Evolutionary conservation across 1,140 invertebrate genomes (phyloP), one percentile per base, ranked within the genome.

Genomic region (Sitodiplosis mosellana): DNA sequence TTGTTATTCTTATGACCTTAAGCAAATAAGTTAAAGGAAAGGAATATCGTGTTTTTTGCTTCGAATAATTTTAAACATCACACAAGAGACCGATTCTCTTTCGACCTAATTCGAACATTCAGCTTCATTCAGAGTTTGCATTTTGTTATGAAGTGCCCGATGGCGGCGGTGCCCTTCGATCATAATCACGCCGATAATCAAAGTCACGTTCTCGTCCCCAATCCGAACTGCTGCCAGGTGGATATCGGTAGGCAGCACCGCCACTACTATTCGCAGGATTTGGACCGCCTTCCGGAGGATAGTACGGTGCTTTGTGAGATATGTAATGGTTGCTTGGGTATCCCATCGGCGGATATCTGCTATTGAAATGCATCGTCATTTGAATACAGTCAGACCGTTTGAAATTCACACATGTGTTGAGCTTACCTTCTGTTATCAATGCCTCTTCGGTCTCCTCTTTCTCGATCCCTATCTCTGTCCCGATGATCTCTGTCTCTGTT

Each of bases 181-280:
- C 69, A 48, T 73, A 75, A 40, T 76, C 73, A 49, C 73, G 60
- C 41, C 71, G 62, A 53, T 74, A 75, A 43, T 69, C 67, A 45
- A 22, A 45, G 2, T 45, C 43, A 5, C 20, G 43, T 27, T 45
- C 43, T 2, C 43, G 20, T 14, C 22, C 15, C 43, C 43, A 45
- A 3, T 45, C 43, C 20, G 22, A 22, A 70, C 57, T 49, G 54
- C 64, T 49, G n/a, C 27, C 33, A 11, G 52, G 17, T 20, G 12
- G n/a, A 19, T 21, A 21, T 8, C 58, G 37, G 53, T 63, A 63
- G 21, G 60, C 56, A 1, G 54, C 51, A 36, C 61, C 55, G 10
- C 59, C 53, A 50, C 61, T 61, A 3, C 50, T 49, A 36, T 56
- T 51, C 10, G 56, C 41, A 50, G 57, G 33, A 52, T 51, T 40